These are phyloP conservation scores for Pachycephala philippinensis DNA, from an alignment of 2,113 vertebrate genomes.

Conservation along the genomic window DNA sequence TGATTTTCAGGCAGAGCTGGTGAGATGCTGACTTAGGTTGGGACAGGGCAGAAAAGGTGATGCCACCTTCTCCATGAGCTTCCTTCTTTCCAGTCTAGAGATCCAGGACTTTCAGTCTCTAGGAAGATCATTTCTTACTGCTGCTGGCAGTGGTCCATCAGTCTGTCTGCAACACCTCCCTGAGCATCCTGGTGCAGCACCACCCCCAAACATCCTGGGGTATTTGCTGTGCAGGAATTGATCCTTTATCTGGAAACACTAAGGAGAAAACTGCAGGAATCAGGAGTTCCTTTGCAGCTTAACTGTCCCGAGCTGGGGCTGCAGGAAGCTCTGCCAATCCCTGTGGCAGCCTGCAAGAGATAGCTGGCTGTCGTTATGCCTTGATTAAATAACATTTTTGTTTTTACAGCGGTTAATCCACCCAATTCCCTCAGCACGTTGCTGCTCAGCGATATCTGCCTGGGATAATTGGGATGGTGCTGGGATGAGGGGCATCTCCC, in stretches of 20 bases:
- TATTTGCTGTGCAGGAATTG: neutral
- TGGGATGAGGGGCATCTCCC: neutral
- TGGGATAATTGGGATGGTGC: neutral
- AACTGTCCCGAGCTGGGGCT: neutral
- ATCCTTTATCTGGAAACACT: neutral
- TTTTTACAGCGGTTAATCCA: conserved; percentile 54
- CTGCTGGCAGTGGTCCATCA: neutral
- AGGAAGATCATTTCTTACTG: fast-evolving
- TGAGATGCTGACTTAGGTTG: neutral
- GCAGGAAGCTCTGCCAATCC: neutral
- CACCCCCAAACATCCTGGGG: neutral
- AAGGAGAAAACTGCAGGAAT: neutral
- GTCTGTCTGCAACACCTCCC: fast-evolving
- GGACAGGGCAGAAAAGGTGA: neutral
- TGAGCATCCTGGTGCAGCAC: neutral
- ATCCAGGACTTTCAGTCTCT: neutral
- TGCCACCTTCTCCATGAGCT: fast-evolving
- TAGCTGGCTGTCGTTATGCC: neutral
- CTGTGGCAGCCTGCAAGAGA: neutral
- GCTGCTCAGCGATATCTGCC: neutral
- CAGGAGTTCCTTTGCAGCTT: neutral
- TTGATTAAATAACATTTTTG: conserved; percentile 64
- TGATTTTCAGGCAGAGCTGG: neutral
- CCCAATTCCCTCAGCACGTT: neutral
- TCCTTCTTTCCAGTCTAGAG: neutral